A percentile compares a stretch with the other conserved stretches of the same genome.
Evolutionary conservation across 2,797 vertebrate genomes (phyloP).

Genomic region (Hypotaenidia philippensis): DNA sequence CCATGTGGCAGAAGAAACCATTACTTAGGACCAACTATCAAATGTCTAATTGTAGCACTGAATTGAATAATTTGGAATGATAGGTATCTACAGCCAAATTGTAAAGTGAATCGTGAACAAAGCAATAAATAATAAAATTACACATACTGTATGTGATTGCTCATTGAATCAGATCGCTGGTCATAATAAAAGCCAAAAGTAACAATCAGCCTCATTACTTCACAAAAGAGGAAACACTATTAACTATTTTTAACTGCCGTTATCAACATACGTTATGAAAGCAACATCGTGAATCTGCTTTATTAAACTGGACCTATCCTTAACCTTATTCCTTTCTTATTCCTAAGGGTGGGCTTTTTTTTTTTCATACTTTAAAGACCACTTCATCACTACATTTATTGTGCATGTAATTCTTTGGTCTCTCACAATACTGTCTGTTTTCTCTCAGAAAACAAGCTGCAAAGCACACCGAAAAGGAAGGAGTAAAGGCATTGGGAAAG

Average conservation of each 20-base stretch:
- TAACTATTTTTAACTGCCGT: background rate
- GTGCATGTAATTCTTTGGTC: background rate
- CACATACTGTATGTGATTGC: background rate
- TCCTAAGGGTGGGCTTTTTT: rapidly evolving
- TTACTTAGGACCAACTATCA: background rate
- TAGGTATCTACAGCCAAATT: constrained; percentile 34
- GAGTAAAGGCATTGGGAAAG: background rate
- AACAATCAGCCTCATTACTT: constrained; percentile 30
- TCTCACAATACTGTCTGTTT: background rate
- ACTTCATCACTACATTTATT: background rate
- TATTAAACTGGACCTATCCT: background rate
- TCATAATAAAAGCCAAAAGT: constrained; percentile 32
- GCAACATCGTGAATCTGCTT: background rate
- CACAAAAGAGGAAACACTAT: background rate
- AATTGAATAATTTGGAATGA: constrained; percentile 42
- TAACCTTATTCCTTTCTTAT: background rate
- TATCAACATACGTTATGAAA: background rate
- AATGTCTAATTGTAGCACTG: constrained; percentile 45
- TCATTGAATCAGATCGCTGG: constrained; percentile 34
- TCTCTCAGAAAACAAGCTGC: background rate
- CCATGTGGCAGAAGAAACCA: constrained; percentile 6
- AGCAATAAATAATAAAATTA: constrained; percentile 64
- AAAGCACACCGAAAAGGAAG: background rate
- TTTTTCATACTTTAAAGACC: background rate
- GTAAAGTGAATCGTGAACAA: constrained; percentile 34